Conservation (phyloP, 2,113 vertebrate species). For the Pangasianodon hypophthalmus region DNA sequence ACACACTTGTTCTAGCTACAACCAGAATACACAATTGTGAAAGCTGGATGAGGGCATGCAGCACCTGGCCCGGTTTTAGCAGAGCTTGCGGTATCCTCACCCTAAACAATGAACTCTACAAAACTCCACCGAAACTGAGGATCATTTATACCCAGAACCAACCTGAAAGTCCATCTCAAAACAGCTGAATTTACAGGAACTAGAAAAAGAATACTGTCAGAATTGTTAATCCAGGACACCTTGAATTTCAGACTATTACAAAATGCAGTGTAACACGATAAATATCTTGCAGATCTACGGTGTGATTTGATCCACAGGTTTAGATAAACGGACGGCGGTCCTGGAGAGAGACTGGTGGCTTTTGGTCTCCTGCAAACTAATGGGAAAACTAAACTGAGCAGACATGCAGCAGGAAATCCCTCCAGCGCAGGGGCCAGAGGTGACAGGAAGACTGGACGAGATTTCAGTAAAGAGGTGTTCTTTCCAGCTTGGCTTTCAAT, state of each 20-base stretch:
- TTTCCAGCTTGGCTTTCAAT: not conserved
- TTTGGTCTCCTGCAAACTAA: constrained; percentile 24
- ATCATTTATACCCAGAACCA: not conserved
- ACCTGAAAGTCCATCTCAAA: not conserved
- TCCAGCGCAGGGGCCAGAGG: constrained; percentile 33
- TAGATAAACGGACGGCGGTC: not conserved
- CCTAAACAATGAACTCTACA: constrained; percentile 29
- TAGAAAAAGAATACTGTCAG: not conserved
- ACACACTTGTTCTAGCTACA: not conserved
- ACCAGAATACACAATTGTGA: not conserved
- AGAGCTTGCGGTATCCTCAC: not conserved
- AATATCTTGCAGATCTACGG: not conserved
- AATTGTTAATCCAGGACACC: not conserved
- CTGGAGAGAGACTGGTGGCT: not conserved
- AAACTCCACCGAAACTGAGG: constrained; percentile 5
- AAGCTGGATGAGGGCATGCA: not conserved
- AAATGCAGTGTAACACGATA: not conserved
- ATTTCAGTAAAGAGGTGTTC: not conserved
- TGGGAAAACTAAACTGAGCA: constrained; percentile 40
- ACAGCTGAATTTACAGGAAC: not conserved
- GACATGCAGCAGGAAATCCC: constrained; percentile 47
- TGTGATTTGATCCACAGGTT: not conserved
- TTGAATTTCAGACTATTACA: not conserved
- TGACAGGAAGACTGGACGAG: not conserved
- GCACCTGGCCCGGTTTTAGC: constrained; percentile 10